Evolutionary conservation across 1,140 invertebrate genomes (phyloP).

Genomic region (Anoplophora glabripennis): DNA sequence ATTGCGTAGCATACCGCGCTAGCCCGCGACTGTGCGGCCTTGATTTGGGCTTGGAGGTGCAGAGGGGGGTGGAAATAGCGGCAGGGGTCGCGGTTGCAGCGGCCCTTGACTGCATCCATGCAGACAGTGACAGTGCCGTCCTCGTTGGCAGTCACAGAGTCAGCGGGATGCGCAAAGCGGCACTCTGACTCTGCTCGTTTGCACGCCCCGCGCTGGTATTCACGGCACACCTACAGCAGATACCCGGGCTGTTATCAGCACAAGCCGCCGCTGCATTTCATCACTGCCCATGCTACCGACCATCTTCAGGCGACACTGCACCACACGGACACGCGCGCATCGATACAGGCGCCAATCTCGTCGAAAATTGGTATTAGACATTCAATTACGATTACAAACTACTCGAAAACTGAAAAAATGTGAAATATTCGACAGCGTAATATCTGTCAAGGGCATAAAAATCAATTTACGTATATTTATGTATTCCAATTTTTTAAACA

Average conservation of each 20-base stretch:
- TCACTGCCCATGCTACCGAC: not conserved
- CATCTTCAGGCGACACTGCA: not conserved
- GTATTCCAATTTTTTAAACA: too few species aligned
- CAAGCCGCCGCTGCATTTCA: slow-evolving; percentile 41
- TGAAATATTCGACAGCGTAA: too few species aligned
- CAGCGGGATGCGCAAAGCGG: slow-evolving; percentile 96
- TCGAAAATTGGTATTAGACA: too few species aligned
- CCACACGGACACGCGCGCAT: too few species aligned
- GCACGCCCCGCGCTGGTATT: slow-evolving; percentile 96
- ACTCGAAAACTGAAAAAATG: too few species aligned
- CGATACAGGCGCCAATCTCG: too few species aligned
- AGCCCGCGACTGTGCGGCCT: slow-evolving; percentile 91
- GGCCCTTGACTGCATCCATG: slow-evolving; percentile 98
- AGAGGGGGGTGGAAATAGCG: slow-evolving; percentile 96
- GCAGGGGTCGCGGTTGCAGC: slow-evolving; percentile 93
- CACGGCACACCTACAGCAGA: slow-evolving; percentile 89
- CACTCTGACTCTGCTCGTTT: slow-evolving; percentile 93
- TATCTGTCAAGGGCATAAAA: too few species aligned
- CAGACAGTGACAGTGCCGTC: slow-evolving; percentile 97
- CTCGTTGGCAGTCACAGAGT: slow-evolving; percentile 87
- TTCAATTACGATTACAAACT: too few species aligned
- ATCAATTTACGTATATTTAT: too few species aligned
- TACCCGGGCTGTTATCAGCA: slow-evolving; percentile 35
- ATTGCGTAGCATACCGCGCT: slow-evolving; percentile 85
- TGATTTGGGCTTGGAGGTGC: slow-evolving; percentile 98